These are phyloP conservation scores for Nomada ruficornis DNA, from an alignment of 2,888 invertebrate genomes.

Conservation along the genomic window DNA sequence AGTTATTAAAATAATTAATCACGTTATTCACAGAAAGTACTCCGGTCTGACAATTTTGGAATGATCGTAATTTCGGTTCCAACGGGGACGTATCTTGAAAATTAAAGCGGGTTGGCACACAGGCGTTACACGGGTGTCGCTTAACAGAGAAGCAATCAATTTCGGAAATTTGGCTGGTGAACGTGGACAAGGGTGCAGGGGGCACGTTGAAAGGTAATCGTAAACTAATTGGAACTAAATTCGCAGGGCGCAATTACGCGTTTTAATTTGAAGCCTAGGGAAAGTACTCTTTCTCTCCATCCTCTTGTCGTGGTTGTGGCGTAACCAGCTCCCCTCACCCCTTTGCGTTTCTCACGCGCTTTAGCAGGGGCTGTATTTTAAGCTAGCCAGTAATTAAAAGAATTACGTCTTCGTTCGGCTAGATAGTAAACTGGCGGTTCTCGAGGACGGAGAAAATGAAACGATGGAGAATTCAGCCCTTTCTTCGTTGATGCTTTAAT, in stretches of 20 bases:
- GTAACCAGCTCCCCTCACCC: conserved; percentile 30
- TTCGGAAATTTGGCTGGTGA: conserved; percentile 58
- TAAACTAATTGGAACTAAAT: conserved; percentile 80
- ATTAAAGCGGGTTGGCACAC: conserved; percentile 10
- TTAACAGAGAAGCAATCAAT: conserved; percentile 56
- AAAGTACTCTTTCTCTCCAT: conserved; percentile 56
- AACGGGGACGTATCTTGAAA: background rate
- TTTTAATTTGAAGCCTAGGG: conserved; percentile 77
- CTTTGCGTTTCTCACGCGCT: conserved; percentile 53
- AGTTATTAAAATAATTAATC: background rate
- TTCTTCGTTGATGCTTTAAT: conserved; percentile 36
- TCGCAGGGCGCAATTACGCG: conserved; percentile 75
- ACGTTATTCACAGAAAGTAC: background rate
- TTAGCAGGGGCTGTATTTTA: conserved; percentile 69
- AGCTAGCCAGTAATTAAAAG: conserved; percentile 78
- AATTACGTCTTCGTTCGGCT: conserved; percentile 76
- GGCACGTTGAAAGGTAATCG: conserved; percentile 72
- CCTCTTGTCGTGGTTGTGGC: conserved; percentile 19
- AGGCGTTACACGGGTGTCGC: conserved; percentile 4
- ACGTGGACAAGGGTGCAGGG: conserved; percentile 20
- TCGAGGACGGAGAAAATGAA: conserved; percentile 12
- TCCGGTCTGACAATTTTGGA: background rate
- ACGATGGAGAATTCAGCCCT: conserved; percentile 28
- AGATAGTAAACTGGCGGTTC: conserved; percentile 19
- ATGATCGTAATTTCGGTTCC: background rate